Conservation (phyloP, 2,797 vertebrate genomes). For the Enteromius mattozi region DNA sequence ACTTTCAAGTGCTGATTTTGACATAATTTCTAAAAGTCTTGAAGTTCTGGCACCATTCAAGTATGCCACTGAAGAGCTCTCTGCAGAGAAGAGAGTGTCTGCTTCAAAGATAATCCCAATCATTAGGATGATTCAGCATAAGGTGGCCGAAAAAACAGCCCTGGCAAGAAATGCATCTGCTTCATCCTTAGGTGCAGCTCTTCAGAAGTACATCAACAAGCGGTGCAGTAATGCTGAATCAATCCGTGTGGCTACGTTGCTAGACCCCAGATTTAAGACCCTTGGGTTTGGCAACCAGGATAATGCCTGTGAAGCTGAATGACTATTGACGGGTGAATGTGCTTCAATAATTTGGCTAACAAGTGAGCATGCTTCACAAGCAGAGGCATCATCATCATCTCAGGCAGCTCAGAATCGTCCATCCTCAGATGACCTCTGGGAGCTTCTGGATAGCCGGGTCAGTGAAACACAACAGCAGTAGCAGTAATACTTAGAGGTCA, state of each 20-base stretch:
- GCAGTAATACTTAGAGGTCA: too few species aligned
- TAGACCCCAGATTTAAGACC: not conserved
- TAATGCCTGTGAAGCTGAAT: not conserved
- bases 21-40: not conserved
- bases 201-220: not conserved
- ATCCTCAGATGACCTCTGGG: too few species aligned
- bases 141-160: not conserved
- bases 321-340: not conserved
- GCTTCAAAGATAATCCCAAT: not conserved
- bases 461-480: too few species aligned
- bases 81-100: not conserved
- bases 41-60: not conserved
- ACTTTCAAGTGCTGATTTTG: not conserved
- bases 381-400: not conserved
- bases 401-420: not conserved
- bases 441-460: too few species aligned
- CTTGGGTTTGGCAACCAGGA: not conserved
- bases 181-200: not conserved
- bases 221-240: not conserved
- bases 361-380: not conserved
- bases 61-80: not conserved
- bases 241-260: not conserved
- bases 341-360: not conserved
- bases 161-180: too few species aligned
- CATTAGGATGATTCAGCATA: not conserved